phyloP scores from a whole-genome alignment of 2,797 vertebrate species.

The Selene dorsalis region DNA sequence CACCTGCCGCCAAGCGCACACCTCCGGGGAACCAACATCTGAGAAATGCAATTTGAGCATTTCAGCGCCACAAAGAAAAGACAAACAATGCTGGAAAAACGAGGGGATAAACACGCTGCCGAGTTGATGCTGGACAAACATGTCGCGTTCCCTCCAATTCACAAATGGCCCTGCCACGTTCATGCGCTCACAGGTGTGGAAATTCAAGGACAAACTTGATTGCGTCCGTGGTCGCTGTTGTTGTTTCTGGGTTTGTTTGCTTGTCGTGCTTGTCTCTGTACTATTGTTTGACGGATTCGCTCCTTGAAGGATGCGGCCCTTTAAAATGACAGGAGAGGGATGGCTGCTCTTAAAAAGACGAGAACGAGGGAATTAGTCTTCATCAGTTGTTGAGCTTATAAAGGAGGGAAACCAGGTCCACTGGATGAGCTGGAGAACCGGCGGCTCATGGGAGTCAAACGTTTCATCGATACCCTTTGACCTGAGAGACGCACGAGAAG shows the following conservation, averaged over 20 bases:
- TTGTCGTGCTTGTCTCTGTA: conserved; percentile 65
- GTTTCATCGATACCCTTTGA: conserved; percentile 12
- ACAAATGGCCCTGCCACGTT: conserved; percentile 69
- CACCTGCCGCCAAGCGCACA: conserved; percentile 83
- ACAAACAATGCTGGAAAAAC: conserved; percentile 84
- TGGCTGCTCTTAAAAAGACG: conserved; percentile 49
- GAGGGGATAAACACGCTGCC: conserved; percentile 71
- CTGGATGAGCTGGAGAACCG: conserved; percentile 17
- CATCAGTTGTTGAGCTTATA: conserved; percentile 28
- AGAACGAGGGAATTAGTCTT: conserved; percentile 50
- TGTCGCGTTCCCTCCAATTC: conserved; percentile 73
- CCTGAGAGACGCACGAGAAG: conserved; percentile 7
- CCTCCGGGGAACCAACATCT: conserved; percentile 84
- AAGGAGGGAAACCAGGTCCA: conserved; percentile 20
- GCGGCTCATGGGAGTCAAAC: not conserved
- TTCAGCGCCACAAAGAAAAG: conserved; percentile 82
- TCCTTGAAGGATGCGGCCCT: conserved; percentile 59
- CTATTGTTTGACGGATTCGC: conserved; percentile 69
- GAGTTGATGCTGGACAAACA: conserved; percentile 84
- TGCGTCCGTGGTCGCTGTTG: conserved; percentile 63
- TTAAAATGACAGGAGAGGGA: conserved; percentile 59
- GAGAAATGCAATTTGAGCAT: conserved; percentile 86
- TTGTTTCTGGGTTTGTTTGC: conserved; percentile 74
- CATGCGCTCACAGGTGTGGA: conserved; percentile 79
- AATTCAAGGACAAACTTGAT: conserved; percentile 83